Percentiles rank a stretch among this genome's conserved stretches.
These are phyloP conservation scores for Limnephilus rhombicus DNA, from an alignment of 2,888 invertebrate genomes.

Conservation along the genomic window DNA sequence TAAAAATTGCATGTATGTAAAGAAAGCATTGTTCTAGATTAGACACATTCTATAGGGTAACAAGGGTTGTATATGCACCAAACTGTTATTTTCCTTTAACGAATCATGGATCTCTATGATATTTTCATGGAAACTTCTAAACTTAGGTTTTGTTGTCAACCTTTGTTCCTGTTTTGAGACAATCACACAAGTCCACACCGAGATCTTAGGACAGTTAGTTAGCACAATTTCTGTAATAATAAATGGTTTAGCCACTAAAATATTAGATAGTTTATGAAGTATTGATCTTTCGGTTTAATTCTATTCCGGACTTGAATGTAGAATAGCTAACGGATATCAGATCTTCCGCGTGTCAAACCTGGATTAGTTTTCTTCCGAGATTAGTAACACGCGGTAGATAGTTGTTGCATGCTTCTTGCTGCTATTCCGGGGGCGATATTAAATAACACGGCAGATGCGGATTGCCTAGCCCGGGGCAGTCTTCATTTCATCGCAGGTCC, in stretches of 20 bases:
- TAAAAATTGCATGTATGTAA: too few species aligned
- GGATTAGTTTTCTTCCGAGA: neutral
- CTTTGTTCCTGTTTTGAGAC: neutral
- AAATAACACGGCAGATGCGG: neutral
- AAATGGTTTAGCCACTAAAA: too few species aligned
- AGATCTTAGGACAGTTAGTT: too few species aligned
- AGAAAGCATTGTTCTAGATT: too few species aligned
- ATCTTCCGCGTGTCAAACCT: neutral
- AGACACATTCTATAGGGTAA: too few species aligned
- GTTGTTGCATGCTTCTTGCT: neutral
- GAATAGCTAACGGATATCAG: neutral
- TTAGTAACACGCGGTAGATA: neutral
- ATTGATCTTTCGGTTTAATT: neutral
- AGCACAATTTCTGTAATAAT: too few species aligned
- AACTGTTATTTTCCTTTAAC: neutral
- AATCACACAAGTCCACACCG: neutral
- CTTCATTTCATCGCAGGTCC: neutral
- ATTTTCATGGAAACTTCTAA: neutral
- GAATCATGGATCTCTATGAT: neutral
- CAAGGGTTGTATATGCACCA: too few species aligned
- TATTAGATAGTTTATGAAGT: too few species aligned
- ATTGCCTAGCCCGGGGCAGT: neutral
- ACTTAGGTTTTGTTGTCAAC: neutral
- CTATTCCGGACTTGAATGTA: neutral
- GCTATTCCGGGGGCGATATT: neutral